These are phyloP conservation scores for Pseudococcus jackbeardsleyi DNA, from an alignment of 2,888 invertebrate genomes.

Conservation along the genomic window DNA sequence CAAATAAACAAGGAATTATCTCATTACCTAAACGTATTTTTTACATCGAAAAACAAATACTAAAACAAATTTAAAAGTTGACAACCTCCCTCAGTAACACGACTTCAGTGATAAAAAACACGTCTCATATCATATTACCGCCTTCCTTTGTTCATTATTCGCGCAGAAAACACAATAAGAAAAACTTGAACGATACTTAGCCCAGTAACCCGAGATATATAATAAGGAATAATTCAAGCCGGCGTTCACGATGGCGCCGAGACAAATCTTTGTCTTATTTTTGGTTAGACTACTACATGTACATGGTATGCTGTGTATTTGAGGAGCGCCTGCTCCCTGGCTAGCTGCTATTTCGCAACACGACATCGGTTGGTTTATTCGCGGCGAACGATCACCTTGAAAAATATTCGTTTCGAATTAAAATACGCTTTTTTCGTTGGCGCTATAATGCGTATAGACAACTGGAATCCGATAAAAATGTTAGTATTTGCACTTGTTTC, in stretches of 20 bases:
- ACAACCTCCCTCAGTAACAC: background rate
- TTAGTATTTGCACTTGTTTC: constrained; percentile 36
- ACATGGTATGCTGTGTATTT: background rate
- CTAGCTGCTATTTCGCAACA: constrained; percentile 12
- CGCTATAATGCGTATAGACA: constrained; percentile 35
- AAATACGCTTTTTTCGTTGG: constrained; percentile 27
- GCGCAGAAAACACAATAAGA: background rate
- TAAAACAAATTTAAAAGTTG: background rate
- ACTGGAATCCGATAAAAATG: constrained; percentile 37
- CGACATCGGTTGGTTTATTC: constrained; percentile 31
- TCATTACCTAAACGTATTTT: too few species aligned
- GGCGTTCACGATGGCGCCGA: constrained; percentile 22
- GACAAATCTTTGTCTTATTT: constrained; percentile 3
- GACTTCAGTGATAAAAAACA: background rate
- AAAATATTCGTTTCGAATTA: constrained; percentile 40
- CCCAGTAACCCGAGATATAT: background rate
- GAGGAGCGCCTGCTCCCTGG: background rate
- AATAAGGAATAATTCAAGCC: constrained; percentile 24
- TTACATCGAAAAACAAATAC: background rate
- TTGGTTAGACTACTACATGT: background rate
- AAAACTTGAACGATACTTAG: background rate
- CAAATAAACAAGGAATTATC: too few species aligned
- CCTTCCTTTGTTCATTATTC: background rate
- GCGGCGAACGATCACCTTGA: constrained; percentile 21
- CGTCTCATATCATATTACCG: background rate